A percentile compares a stretch with the other conserved stretches of the same genome.
Conservation (phyloP, 2,797 vertebrate species). For the Poecile montanus region DNA sequence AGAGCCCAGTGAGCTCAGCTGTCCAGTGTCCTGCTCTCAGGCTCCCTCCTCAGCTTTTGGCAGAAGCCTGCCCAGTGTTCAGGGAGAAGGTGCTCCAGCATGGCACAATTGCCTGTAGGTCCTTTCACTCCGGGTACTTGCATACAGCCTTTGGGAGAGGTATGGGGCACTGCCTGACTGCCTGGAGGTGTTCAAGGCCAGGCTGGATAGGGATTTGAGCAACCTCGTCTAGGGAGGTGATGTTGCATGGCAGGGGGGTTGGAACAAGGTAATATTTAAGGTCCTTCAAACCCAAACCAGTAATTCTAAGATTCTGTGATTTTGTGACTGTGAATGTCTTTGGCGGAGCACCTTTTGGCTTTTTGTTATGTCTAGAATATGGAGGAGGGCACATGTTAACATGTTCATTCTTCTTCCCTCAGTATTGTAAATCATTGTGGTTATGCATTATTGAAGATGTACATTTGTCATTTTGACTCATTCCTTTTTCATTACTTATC, state of each 20-base stretch:
- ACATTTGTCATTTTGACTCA: neutral
- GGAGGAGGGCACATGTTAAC: neutral
- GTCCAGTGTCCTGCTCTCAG: neutral
- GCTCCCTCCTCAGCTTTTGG: neutral
- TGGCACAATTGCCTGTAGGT: neutral
- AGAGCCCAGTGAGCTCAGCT: neutral
- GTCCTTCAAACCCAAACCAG: neutral
- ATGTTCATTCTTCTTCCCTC: neutral
- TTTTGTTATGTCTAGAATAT: neutral
- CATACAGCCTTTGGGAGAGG: neutral
- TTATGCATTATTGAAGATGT: neutral
- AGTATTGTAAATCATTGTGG: neutral
- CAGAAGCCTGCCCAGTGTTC: neutral
- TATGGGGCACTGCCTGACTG: neutral
- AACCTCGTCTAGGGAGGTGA: neutral
- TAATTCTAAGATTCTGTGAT: neutral
- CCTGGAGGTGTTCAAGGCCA: neutral
- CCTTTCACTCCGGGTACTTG: neutral
- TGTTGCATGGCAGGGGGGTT: accelerated
- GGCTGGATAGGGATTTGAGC: neutral
- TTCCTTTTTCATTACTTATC: neutral
- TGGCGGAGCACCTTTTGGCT: neutral
- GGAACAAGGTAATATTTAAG: neutral
- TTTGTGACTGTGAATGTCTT: neutral
- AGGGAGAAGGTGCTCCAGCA: neutral